Evolutionary conservation across 92 coral and sea anemone genomes (phyloP).

Genomic region (Palythoa caribaeorum): DNA sequence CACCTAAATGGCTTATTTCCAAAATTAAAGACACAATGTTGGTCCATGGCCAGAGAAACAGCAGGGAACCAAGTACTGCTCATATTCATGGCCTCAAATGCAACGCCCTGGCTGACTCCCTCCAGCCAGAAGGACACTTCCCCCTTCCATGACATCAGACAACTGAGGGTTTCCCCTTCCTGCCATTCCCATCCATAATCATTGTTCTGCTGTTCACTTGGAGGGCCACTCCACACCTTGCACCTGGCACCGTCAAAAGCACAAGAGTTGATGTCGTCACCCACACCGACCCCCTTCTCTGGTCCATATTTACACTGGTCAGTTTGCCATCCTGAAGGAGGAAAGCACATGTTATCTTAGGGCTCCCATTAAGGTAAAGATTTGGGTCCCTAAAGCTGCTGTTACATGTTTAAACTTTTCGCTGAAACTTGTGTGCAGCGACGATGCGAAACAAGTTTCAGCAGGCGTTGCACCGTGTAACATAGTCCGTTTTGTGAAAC

Average conservation of each 20-base stretch:
- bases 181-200: constrained; percentile 97
- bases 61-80: constrained; percentile 92
- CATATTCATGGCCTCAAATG: constrained; percentile 81
- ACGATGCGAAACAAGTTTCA: too few relatives aligned
- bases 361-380: too few relatives aligned
- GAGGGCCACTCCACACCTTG: constrained; percentile 97
- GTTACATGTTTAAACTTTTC: too few relatives aligned
- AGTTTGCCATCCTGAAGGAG: constrained; percentile 62
- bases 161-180: constrained; percentile 88
- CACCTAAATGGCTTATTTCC: constrained; percentile 94
- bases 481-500: too few relatives aligned
- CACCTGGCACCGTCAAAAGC: constrained; percentile 99
- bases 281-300: constrained; percentile 98
- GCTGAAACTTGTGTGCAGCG: too few relatives aligned
- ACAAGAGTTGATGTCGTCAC: constrained; percentile 92
- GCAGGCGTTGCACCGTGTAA: too few relatives aligned
- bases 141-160: constrained; percentile 94
- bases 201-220: constrained; percentile 82
- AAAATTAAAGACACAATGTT: constrained; percentile 93
- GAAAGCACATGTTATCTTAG: not conserved
- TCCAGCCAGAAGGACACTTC: constrained; percentile 95
- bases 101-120: constrained; percentile 92
- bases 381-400: too few relatives aligned
- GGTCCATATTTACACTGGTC: constrained; percentile 80
- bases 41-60: constrained; percentile 97